Evolutionary conservation across 53 echinoderm and acorn worm species (phyloP).

Genomic region (Echinarachnius parma): DNA sequence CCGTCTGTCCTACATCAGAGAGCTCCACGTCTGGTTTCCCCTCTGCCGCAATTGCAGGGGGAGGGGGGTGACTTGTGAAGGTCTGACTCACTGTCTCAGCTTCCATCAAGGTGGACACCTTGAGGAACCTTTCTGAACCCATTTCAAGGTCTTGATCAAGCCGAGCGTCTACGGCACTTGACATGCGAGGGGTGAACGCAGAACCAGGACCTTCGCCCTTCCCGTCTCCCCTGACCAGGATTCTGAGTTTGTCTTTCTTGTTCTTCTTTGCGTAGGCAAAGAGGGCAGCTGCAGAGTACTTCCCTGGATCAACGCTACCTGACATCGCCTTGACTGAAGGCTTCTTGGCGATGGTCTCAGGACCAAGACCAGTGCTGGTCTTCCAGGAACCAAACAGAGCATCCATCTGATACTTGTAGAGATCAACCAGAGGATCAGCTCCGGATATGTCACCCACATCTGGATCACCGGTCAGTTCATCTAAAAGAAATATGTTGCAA

Average conservation of each 20-base stretch:
- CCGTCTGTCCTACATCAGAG: constrained; percentile 34
- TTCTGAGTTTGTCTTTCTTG: constrained; percentile 28
- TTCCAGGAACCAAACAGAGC: constrained; percentile 42
- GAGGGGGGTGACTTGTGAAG: constrained; percentile 51
- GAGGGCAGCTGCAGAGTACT: constrained; percentile 18
- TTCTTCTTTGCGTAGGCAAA: constrained; percentile 40
- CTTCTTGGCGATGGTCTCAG: constrained; percentile 23
- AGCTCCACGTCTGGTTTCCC: constrained; percentile 34
- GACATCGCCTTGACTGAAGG: neutral
- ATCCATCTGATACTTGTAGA: constrained; percentile 45
- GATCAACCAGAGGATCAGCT: constrained; percentile 27
- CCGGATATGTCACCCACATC: constrained; percentile 6
- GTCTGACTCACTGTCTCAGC: constrained; percentile 51
- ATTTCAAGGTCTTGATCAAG: constrained; percentile 88
- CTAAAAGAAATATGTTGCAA: too few species aligned
- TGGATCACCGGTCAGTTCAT: constrained; percentile 37
- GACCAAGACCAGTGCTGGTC: constrained; percentile 8
- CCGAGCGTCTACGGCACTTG: constrained; percentile 92
- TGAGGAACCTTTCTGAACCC: constrained; percentile 93
- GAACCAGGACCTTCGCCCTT: constrained; percentile 31
- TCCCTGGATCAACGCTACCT: constrained; percentile 33
- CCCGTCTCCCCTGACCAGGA: constrained; percentile 39
- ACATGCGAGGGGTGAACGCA: constrained; percentile 69
- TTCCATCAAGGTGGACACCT: constrained; percentile 55
- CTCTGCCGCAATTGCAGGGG: constrained; percentile 21